phyloP scores from a whole-genome alignment of 2,888 invertebrate genomes.

The Epiblema foenella region DNA sequence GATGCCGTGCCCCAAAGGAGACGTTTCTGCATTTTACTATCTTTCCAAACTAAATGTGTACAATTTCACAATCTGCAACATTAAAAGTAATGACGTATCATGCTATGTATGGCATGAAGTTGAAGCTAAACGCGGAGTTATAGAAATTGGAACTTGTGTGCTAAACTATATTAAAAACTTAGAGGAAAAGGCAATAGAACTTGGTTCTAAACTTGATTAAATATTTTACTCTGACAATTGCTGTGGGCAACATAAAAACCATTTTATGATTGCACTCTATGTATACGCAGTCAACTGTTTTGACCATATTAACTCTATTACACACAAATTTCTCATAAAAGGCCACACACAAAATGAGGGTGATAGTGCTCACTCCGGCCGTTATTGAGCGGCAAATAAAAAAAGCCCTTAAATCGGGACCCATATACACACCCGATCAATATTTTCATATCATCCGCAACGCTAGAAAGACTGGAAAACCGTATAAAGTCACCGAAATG shows the following conservation, averaged over 20 bases:
- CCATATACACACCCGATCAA: constrained; percentile 3
- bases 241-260: too few species aligned
- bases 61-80: not conserved
- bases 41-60: not conserved
- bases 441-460: not conserved
- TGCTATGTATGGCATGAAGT: constrained; percentile 5
- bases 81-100: not conserved
- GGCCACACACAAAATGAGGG: not conserved
- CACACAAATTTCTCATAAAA: not conserved
- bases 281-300: too few species aligned
- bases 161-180: not conserved
- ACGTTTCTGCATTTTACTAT: not conserved
- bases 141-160: not conserved
- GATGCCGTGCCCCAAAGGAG: constrained; percentile 10
- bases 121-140: not conserved
- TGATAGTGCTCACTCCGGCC: not conserved
- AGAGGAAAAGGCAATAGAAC: not conserved
- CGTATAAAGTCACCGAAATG: too few species aligned
- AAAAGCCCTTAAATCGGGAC: not conserved
- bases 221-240: too few species aligned
- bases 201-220: too few species aligned
- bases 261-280: too few species aligned
- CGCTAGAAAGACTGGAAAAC: not conserved
- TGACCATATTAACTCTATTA: too few species aligned
- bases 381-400: not conserved